Evolutionary conservation across 2,797 vertebrate genomes (phyloP), one percentile per base, ranked within the genome.

Genomic region (Octomys mimax): DNA sequence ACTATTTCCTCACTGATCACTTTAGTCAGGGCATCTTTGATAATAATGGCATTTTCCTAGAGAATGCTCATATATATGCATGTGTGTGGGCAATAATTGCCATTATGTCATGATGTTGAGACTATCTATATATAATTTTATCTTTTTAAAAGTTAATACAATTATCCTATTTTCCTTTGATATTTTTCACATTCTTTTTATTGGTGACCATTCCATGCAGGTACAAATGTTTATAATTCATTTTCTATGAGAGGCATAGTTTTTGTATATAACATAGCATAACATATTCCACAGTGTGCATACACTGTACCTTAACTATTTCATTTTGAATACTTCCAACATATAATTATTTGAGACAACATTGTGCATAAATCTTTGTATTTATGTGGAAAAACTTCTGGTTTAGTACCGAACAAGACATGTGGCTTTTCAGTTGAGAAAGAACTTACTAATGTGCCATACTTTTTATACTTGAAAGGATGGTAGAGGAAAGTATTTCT

Each of bases 341-440:
- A 84, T 88, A 94, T 91, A 39, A 62, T 88, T 85, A 75, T 91
- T 96, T 94, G 24, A 80, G 79, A 80, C 16, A 68, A 26, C 49
- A 9, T 26, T 73, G 2, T 59, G 33, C 59, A 52, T 59, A 54
- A 54, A 81, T 12, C 8, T 94, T 78, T 90, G 42, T n/a, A n/a
- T 80, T 73, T 75, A 31, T 70, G 6, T 28, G 70, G 21, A 16
- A 33, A 87, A 92, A 24, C 36, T 89, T 62, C 26, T 79, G 57
- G 64, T 91, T 59, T 83, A 36, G 28, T 66, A 84, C 19, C 54
- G 68, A 9, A 22, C 2, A 71, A 70, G 4, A n/a, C 28, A 28
- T n/a, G 28, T 33, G 1, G 16, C 64, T 73, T 94, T 92, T 82
- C 75, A 78, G 7, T 78, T 96, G 49, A 68, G 64, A 84, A 84